Percentiles rank a stretch among this genome's conserved stretches.
phyloP scores from a whole-genome alignment of 2,888 invertebrate species.

The Nephrocerus scutellatus region DNA sequence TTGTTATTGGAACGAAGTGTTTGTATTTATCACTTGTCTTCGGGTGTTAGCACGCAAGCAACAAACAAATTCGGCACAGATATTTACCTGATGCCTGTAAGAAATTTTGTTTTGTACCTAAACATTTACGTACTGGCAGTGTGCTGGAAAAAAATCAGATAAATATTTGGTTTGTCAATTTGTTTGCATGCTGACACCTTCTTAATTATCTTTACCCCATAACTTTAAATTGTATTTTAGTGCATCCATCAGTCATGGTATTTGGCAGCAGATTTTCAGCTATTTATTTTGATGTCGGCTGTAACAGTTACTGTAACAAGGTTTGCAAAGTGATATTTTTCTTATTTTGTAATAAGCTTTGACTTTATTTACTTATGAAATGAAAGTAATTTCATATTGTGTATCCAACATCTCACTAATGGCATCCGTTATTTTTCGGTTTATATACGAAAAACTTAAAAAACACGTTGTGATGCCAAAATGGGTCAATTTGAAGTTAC shows the following conservation, averaged over 20 bases:
- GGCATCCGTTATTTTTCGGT: not conserved
- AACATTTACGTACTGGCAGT: too few relatives aligned
- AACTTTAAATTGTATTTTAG: constrained; percentile 24
- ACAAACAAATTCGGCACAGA: not conserved
- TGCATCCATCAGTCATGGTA: constrained; percentile 46
- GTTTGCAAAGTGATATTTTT: constrained; percentile 21
- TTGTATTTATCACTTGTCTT: constrained; percentile 11
- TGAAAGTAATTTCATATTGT: constrained; percentile 10
- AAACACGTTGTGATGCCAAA: too few relatives aligned
- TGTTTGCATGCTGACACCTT: not conserved
- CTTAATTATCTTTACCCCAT: too few relatives aligned
- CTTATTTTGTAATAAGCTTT: not conserved
- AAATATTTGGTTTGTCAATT: not conserved
- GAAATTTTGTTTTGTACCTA: too few relatives aligned
- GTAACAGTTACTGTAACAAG: constrained; percentile 31
- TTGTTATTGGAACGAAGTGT: constrained; percentile 35
- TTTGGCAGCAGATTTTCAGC: constrained; percentile 39
- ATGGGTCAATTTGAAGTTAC: too few relatives aligned
- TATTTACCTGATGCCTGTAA: too few relatives aligned
- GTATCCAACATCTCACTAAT: too few relatives aligned
- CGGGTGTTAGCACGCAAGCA: not conserved
- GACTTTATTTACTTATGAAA: not conserved
- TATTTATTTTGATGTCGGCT: constrained; percentile 34
- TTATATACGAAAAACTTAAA: not conserved
- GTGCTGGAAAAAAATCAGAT: not conserved